phyloP scores from a whole-genome alignment of 1,140 invertebrate genomes.

The Drosophila nebulosa region DNA sequence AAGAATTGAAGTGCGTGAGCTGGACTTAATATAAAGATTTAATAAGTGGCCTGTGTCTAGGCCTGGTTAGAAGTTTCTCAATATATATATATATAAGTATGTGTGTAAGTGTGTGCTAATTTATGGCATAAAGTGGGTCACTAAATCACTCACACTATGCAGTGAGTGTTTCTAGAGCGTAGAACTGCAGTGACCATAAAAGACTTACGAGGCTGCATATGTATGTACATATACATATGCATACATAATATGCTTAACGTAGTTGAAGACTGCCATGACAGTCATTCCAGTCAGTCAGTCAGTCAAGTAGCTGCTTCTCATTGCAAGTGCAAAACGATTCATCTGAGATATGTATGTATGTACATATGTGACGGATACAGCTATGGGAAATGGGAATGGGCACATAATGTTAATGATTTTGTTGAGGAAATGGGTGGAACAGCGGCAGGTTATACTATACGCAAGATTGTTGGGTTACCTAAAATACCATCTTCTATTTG shows the following conservation, averaged over 20 bases:
- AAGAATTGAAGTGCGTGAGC: slow-evolving; percentile 49
- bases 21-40: slow-evolving; percentile 29
- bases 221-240: slow-evolving; percentile 5
- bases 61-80: slow-evolving; percentile 12
- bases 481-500: background rate
- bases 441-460: slow-evolving; percentile 7
- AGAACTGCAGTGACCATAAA: slow-evolving; percentile 60
- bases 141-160: slow-evolving; percentile 34
- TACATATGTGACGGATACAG: slow-evolving; percentile 37
- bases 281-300: slow-evolving; percentile 24
- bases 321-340: slow-evolving; percentile 46
- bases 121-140: slow-evolving; percentile 69
- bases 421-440: slow-evolving; percentile 10
- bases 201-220: slow-evolving; percentile 55
- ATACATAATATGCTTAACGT: slow-evolving; percentile 69
- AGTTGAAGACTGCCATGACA: slow-evolving; percentile 26
- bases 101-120: slow-evolving; percentile 52
- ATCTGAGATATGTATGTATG: slow-evolving; percentile 53
- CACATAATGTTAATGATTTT: slow-evolving; percentile 25
- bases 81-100: background rate
- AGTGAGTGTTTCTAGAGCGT: slow-evolving; percentile 58
- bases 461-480: background rate
- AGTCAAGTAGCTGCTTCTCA: slow-evolving; percentile 12
- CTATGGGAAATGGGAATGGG: background rate
- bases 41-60: slow-evolving; percentile 44